These are phyloP conservation scores for rat (Rattus norvegicus) DNA, from an alignment of 2,113 vertebrate genomes.

Conservation along the genomic window GRCr8 NC_086020.1:127461001-127461500, in stretches of 20 bases:
- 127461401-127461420: neutral
- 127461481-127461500: neutral
- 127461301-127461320: slow-evolving; percentile 1
- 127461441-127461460: neutral
- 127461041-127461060: neutral
- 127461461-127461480: neutral
- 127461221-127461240: neutral
- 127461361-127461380: no score
- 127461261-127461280: neutral
- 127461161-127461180: neutral
- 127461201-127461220: neutral
- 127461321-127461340: neutral
- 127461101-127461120: neutral
- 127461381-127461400: neutral
- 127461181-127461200: slow-evolving; percentile 3
- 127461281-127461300: neutral
- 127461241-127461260: neutral
- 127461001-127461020: neutral
- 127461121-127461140: neutral
- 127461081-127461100: neutral
- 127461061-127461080: neutral
- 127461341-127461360: neutral
- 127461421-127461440: neutral
- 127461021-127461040: neutral
- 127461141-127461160: neutral